Percentiles rank a stretch among this genome's conserved stretches.
phyloP scores from a whole-genome alignment of 2,113 vertebrate genomes.

The Alaudala cheleensis region DNA sequence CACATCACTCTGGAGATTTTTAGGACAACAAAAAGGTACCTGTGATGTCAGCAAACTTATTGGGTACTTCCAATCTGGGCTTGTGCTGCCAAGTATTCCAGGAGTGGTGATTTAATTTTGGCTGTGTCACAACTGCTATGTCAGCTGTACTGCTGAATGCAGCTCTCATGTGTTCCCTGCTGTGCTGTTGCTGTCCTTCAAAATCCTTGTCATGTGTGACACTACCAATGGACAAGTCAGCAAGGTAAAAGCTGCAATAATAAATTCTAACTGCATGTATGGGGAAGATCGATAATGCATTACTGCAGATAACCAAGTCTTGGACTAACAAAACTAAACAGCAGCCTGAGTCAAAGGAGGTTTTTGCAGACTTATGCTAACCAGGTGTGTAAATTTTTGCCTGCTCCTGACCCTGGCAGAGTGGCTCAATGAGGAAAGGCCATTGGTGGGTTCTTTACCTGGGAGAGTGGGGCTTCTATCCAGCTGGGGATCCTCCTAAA shows the following conservation, averaged over 20 bases:
- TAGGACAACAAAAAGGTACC: neutral
- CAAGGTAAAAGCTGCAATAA: neutral
- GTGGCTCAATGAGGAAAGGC: neutral
- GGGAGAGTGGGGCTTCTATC: neutral
- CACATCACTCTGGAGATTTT: neutral
- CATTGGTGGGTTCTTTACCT: neutral
- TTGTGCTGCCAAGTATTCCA: constrained; percentile 4
- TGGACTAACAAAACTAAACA: neutral
- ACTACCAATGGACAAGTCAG: neutral
- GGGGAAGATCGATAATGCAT: neutral
- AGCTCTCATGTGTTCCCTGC: neutral
- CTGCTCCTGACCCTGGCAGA: neutral
- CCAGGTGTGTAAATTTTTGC: neutral
- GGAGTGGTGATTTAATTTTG: neutral
- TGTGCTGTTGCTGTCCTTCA: constrained; percentile 56
- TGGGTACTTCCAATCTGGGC: neutral
- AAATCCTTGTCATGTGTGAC: neutral
- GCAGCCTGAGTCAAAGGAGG: neutral
- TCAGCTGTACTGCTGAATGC: neutral
- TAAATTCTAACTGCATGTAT: neutral
- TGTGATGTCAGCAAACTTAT: neutral
- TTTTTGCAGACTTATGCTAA: neutral
- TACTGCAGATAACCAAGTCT: neutral
- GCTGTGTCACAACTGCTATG: constrained; percentile 11
- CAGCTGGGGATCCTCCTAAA: neutral